Percentiles rank a stretch among this genome's conserved stretches.
Conservation (phyloP, 2,888 invertebrate species). For the Apamea crenata region DNA sequence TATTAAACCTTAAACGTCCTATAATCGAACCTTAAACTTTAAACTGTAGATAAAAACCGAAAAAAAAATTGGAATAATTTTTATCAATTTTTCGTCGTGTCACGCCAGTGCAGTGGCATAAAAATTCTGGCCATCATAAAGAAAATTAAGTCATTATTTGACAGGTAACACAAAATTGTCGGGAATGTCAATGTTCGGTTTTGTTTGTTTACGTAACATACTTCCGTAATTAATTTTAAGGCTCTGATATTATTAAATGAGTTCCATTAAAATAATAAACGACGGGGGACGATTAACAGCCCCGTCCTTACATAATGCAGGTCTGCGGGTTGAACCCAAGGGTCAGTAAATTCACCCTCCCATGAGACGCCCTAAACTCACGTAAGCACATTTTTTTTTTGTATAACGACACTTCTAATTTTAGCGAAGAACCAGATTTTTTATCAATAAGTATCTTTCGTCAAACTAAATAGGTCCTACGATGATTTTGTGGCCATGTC, state of each 20-base stretch:
- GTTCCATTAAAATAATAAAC: conserved; percentile 63
- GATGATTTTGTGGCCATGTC: neutral
- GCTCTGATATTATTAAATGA: conserved; percentile 50
- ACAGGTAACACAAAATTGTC: conserved; percentile 18
- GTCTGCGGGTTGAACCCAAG: conserved; percentile 53
- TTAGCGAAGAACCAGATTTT: conserved; percentile 1
- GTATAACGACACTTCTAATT: conserved; percentile 21
- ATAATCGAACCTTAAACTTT: too few species aligned
- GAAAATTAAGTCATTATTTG: neutral
- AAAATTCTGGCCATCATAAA: neutral
- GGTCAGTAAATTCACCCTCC: conserved; percentile 56
- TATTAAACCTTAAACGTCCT: neutral
- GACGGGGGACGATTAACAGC: conserved; percentile 53
- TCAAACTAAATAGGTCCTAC: neutral
- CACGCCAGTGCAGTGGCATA: neutral
- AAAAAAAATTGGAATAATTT: neutral
- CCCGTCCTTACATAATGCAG: conserved; percentile 61
- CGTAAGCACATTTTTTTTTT: conserved; percentile 43
- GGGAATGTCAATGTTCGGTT: conserved; percentile 22
- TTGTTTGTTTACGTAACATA: conserved; percentile 9
- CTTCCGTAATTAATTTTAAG: conserved; percentile 16
- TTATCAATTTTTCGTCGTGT: neutral
- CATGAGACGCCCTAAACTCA: conserved; percentile 36
- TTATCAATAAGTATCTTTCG: neutral
- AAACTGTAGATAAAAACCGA: neutral